Percentiles rank a stretch among this genome's conserved stretches.
phyloP scores from a whole-genome alignment of 2,113 vertebrate genomes.

The Poecilia latipinna region DNA sequence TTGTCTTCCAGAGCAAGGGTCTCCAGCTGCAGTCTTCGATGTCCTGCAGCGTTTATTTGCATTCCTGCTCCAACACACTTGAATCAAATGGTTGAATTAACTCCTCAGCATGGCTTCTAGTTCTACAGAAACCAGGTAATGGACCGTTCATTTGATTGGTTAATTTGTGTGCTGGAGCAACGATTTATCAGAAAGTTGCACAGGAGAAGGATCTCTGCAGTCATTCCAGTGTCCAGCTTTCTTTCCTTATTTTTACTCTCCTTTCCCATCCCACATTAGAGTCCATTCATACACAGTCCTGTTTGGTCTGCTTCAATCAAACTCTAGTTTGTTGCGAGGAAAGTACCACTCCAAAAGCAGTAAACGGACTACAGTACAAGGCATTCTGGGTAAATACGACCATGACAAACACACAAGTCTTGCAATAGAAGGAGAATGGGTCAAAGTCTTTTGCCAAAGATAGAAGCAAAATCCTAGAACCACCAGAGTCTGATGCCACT shows the following conservation, averaged over 20 bases:
- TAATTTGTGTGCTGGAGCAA: neutral
- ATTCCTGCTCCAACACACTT: neutral
- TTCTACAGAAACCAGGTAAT: neutral
- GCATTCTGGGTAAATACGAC: too few relatives aligned
- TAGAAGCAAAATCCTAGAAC: too few relatives aligned
- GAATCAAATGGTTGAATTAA: neutral
- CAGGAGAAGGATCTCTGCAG: neutral
- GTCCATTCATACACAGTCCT: too few relatives aligned
- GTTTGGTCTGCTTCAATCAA: too few relatives aligned
- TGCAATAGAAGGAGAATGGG: too few relatives aligned
- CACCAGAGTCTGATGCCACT: too few relatives aligned
- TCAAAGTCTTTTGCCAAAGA: too few relatives aligned
- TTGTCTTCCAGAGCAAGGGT: conserved; percentile 19
- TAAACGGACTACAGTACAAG: too few relatives aligned
- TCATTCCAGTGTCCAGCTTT: neutral
- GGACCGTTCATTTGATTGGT: neutral
- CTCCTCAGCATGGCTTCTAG: neutral
- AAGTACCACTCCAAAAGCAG: too few relatives aligned
- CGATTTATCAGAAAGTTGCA: neutral
- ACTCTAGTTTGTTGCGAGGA: too few relatives aligned
- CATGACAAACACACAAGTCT: too few relatives aligned
- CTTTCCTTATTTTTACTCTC: conserved; percentile 21
- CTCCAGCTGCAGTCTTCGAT: neutral
- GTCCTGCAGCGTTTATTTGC: neutral
- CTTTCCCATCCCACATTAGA: conserved; percentile 14